Percentiles rank a stretch among this genome's conserved stretches.
Conservation (phyloP, 1,140 invertebrate species). For the Cydia fagiglandana region DNA sequence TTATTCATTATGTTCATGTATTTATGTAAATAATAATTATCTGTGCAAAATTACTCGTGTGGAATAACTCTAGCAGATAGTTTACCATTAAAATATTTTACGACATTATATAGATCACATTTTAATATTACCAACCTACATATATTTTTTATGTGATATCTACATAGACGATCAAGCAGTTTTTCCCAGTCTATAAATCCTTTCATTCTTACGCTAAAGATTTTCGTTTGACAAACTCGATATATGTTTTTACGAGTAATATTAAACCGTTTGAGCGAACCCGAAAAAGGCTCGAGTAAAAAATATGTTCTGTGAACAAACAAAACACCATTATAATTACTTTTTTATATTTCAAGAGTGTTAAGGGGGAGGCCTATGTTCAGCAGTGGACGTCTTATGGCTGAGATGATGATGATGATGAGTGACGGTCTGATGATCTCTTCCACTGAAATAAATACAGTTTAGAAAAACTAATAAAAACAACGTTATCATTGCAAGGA, state of each 20-base stretch:
- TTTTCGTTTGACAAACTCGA: constrained; percentile 14
- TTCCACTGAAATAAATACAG: too few relatives aligned
- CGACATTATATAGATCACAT: too few relatives aligned
- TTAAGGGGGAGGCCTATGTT: too few relatives aligned
- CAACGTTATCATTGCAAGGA: too few relatives aligned
- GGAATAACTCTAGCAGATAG: too few relatives aligned
- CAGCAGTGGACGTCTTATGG: too few relatives aligned
- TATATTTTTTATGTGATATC: neutral
- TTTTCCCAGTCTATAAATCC: neutral
- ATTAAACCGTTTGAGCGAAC: constrained; percentile 28
- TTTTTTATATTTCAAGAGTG: constrained; percentile 27
- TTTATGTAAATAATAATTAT: too few relatives aligned
- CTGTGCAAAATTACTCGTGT: too few relatives aligned
- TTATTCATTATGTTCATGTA: too few relatives aligned
- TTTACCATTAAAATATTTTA: too few relatives aligned
- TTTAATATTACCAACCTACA: neutral
- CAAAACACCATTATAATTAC: neutral
- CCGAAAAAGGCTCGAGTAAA: neutral
- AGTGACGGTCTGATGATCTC: neutral
- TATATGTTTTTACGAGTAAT: constrained; percentile 27
- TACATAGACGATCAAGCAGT: neutral
- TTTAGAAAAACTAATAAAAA: too few relatives aligned
- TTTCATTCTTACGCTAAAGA: neutral
- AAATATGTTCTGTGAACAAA: constrained; percentile 25
- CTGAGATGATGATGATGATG: too few relatives aligned